These are phyloP conservation scores for Zhuqinia jingwanae DNA, from an alignment of 2,888 invertebrate species.

Conservation along the genomic window DNA sequence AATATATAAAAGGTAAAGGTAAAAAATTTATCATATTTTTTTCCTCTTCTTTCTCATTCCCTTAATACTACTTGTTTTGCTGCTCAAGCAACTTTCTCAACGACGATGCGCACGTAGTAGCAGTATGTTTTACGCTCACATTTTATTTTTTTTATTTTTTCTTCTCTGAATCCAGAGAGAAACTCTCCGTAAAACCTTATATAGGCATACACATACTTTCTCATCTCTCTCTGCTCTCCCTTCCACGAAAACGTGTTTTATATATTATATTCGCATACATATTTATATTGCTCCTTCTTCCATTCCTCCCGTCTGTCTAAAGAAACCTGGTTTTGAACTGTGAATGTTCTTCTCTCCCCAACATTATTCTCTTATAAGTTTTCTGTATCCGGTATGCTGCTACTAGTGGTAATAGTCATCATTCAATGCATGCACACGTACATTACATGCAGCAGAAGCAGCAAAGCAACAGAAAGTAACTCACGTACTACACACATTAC, in stretches of 20 bases:
- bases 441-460: no score
- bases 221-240: no score
- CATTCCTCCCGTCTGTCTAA: neutral
- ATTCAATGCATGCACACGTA: slow-evolving; percentile 11
- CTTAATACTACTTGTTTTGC: neutral
- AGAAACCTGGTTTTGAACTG: slow-evolving; percentile 30
- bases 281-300: neutral
- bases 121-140: neutral
- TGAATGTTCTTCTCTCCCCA: slow-evolving; percentile 31
- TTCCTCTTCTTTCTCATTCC: neutral
- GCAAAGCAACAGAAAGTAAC: neutral
- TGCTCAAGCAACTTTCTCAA: neutral
- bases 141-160: no score
- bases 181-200: no score
- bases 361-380: slow-evolving; percentile 27
- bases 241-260: slow-evolving; percentile 6
- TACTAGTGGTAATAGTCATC: slow-evolving; percentile 7
- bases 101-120: slow-evolving; percentile 15
- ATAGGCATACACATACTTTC: slow-evolving; percentile 20
- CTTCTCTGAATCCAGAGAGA: no score
- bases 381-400: neutral
- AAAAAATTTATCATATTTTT: slow-evolving; percentile 36
- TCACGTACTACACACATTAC: slow-evolving; percentile 36
- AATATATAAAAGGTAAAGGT: slow-evolving; percentile 23
- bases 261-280: neutral